Evolutionary conservation across 2,888 invertebrate species (phyloP), one percentile per base, ranked within the genome.

Genomic region (Macrophya annulata): DNA sequence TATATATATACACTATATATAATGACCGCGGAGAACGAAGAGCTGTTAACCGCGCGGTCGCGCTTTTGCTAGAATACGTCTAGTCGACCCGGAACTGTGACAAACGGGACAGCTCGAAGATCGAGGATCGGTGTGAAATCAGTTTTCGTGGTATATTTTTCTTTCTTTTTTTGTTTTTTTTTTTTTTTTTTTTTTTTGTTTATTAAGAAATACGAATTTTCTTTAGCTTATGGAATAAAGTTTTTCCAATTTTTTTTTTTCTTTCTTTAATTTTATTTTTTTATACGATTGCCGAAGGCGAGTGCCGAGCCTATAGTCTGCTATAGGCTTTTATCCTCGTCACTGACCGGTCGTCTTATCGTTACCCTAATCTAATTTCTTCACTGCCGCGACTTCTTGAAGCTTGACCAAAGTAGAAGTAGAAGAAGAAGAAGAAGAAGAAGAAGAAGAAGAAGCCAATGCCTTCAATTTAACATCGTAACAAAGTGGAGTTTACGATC

Each of bases 341-440:
- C n/a, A n/a, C n/a, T 51, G 51, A 51, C 51, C 51, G 51, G 5
- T 15, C 51, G 51, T 21, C 62, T 62, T 62, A 62, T 51, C 31
- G 21, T n/a, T 10, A 43, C 43, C 8, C 9, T 40, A 43, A 65
- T 68, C 83, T 65, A 43, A 68, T 43, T 71, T 62, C 45, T 72
- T 77, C 40, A 65, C 48, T 79, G 31, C 48, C 48, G 51, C 15
- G n/a, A 25, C 62, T 15, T 15, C 17, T 48, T 12, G 48, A 83
- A 68, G 86, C 68, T 48, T 51, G 76, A 77, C 84, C 71, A 62
- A 55, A 68, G 84, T 10, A 72, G 84, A 72, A 86, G 77, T 40
- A 77, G 77, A 72, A 84, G 79, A 43, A 74, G 85, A 72, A 84
- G 79, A 43, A 74, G 85, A 82, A 83, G 45, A 76, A 59, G 40